Evolutionary conservation across 2,113 vertebrate species (phyloP).

Genomic region (Monopterus albus): DNA sequence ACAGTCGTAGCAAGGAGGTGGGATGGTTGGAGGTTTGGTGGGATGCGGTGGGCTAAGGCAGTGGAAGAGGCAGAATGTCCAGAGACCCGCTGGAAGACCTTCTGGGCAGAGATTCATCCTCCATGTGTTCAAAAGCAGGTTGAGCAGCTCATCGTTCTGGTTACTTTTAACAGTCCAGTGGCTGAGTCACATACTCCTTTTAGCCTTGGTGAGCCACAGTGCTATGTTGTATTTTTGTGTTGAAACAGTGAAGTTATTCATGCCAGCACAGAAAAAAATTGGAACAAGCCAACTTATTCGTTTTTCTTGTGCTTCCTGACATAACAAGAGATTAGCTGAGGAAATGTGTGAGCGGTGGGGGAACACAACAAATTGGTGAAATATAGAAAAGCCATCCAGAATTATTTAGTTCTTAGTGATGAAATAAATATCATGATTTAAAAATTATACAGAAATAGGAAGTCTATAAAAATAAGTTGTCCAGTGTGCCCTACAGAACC

Average conservation of each 20-base stretch:
- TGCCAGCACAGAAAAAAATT: not conserved
- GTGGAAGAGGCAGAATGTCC: slow-evolving; percentile 35
- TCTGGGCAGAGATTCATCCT: slow-evolving; percentile 7
- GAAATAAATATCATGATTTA: not conserved
- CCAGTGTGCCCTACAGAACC: not conserved
- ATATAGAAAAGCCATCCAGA: slow-evolving; percentile 1
- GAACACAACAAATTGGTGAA: not conserved
- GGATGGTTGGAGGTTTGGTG: slow-evolving; percentile 45
- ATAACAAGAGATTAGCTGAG: no score
- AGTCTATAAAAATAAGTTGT: not conserved
- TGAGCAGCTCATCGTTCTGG: not conserved
- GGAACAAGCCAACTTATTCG: slow-evolving; percentile 4
- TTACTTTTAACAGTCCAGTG: not conserved
- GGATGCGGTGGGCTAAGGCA: slow-evolving; percentile 19
- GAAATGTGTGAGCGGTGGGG: no score
- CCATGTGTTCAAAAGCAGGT: slow-evolving; percentile 24
- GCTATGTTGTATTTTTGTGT: not conserved
- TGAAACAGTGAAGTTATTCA: not conserved
- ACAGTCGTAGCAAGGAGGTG: slow-evolving; percentile 27
- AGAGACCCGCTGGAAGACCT: slow-evolving; percentile 43
- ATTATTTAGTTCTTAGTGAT: not conserved
- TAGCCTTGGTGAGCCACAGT: not conserved
- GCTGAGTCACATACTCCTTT: not conserved
- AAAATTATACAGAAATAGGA: not conserved
- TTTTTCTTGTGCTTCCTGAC: slow-evolving; percentile 2